These are phyloP conservation scores for Chelonus insularis DNA, from an alignment of 1,140 invertebrate genomes.

Conservation along the genomic window DNA sequence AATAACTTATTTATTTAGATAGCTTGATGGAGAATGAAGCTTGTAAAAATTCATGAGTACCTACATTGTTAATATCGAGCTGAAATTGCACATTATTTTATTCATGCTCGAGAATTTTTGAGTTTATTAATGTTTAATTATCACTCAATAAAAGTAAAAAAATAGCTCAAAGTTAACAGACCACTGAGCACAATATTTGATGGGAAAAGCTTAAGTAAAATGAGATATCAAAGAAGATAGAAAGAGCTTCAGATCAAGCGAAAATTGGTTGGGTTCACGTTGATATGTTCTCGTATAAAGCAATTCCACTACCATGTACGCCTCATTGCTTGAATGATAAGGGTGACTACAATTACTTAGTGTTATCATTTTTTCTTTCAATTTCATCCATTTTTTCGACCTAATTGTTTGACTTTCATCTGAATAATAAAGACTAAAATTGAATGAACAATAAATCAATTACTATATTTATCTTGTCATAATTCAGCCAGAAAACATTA, in stretches of 20 bases:
- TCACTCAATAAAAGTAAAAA: not conserved
- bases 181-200: not conserved
- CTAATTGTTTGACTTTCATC: too few species aligned
- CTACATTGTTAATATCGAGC: too few species aligned
- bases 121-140: too few species aligned
- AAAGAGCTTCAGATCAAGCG: constrained; percentile 7
- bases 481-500: too few species aligned
- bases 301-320: constrained; percentile 26
- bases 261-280: constrained; percentile 23
- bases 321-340: constrained; percentile 31
- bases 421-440: too few species aligned
- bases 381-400: not conserved
- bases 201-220: not conserved
- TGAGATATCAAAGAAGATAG: not conserved
- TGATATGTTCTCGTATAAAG: constrained; percentile 26
- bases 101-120: too few species aligned
- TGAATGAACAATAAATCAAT: too few species aligned
- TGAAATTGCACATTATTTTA: too few species aligned
- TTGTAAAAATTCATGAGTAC: too few species aligned
- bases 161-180: not conserved
- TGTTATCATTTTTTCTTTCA: constrained; percentile 7
- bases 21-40: too few species aligned
- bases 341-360: constrained; percentile 15
- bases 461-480: too few species aligned
- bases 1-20: too few species aligned